phyloP scores from a whole-genome alignment of 2,113 vertebrate species.

The Corythaixoides concolor region DNA sequence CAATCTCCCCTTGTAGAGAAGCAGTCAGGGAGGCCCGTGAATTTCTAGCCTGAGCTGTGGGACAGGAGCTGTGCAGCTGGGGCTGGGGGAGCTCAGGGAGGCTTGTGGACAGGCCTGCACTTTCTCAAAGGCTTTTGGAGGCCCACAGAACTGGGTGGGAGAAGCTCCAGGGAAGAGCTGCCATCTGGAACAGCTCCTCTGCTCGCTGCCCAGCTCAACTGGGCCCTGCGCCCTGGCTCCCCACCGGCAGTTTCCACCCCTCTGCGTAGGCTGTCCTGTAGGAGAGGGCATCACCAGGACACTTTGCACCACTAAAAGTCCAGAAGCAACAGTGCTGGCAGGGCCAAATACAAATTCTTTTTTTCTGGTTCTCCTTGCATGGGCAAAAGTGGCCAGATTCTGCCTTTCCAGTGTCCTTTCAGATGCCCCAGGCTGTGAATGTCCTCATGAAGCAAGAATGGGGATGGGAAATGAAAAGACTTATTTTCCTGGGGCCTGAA shows the following conservation, averaged over 20 bases:
- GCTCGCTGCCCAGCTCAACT: accelerated
- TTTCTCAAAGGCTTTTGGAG: slow-evolving; percentile 13
- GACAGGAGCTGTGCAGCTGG: background rate
- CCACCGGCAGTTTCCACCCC: background rate
- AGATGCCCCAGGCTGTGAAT: background rate
- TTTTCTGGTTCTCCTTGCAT: background rate
- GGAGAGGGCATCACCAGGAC: background rate
- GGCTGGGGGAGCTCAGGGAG: background rate
- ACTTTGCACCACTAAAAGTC: background rate
- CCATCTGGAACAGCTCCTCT: background rate
- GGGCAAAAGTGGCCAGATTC: background rate
- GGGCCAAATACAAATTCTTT: background rate
- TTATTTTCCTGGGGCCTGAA: background rate
- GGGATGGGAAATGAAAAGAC: background rate
- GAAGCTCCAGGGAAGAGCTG: background rate
- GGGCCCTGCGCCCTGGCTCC: background rate
- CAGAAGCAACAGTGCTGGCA: background rate
- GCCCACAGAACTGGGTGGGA: background rate
- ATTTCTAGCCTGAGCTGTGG: background rate
- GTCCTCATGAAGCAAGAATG: background rate
- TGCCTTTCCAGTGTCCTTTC: background rate
- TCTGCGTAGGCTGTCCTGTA: background rate
- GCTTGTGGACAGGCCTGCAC: background rate
- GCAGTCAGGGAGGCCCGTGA: background rate
- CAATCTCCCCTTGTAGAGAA: background rate